Evolutionary conservation across 1,140 invertebrate genomes (phyloP).

Genomic region (Latrodectus geometricus): DNA sequence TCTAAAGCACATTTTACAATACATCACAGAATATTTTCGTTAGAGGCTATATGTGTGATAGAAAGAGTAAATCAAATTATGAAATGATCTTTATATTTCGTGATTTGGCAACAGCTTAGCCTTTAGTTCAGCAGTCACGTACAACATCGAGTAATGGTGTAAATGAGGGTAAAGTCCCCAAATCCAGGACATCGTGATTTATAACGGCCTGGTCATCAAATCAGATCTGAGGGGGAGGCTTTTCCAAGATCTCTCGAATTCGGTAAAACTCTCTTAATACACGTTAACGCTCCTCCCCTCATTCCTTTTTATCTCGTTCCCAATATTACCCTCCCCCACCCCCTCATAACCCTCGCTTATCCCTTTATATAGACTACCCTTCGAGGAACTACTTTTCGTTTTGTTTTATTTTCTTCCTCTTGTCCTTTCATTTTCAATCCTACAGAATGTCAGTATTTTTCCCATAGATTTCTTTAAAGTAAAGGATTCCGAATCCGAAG

Average conservation of each 20-base stretch:
- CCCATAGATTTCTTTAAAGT: neutral
- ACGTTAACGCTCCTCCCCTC: conserved; percentile 42
- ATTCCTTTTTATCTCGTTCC: neutral
- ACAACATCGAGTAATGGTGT: too few relatives aligned
- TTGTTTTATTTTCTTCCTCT: conserved; percentile 26
- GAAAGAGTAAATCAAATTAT: too few relatives aligned
- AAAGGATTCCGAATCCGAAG: conserved; percentile 19
- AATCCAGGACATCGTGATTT: conserved; percentile 13
- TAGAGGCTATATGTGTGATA: too few relatives aligned
- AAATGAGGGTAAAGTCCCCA: neutral
- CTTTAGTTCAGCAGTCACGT: too few relatives aligned
- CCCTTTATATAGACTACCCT: neutral
- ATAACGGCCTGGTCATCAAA: conserved; percentile 53
- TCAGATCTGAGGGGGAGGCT: conserved; percentile 49
- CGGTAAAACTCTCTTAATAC: conserved; percentile 58
- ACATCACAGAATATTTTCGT: too few relatives aligned
- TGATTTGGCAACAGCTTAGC: too few relatives aligned
- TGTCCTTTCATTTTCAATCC: neutral
- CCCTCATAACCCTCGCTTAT: neutral
- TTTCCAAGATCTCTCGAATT: conserved; percentile 47
- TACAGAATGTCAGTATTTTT: conserved; percentile 29
- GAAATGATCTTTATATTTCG: too few relatives aligned
- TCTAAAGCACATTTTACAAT: too few relatives aligned
- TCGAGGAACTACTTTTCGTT: conserved; percentile 23
- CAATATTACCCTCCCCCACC: conserved; percentile 20